Conservation (phyloP, 2,888 invertebrate species). For the Coleophora deauratella region DNA sequence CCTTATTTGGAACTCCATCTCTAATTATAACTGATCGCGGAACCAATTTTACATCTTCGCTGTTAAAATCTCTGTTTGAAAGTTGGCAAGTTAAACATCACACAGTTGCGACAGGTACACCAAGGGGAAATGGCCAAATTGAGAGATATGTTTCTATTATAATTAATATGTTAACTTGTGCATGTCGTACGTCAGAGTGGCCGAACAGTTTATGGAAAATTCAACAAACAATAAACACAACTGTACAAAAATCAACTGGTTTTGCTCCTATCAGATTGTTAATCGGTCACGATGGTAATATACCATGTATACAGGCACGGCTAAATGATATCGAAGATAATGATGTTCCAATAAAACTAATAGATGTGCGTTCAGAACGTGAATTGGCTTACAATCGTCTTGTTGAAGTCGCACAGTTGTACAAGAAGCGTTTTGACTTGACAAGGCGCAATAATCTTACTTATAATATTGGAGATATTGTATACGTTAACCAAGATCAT, state of each 20-base stretch:
- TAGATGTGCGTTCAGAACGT: slow-evolving; percentile 1
- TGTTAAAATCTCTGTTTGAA: slow-evolving; percentile 7
- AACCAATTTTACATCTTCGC: slow-evolving; percentile 14
- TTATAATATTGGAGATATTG: slow-evolving; percentile 3
- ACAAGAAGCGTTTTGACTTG: slow-evolving; percentile 4
- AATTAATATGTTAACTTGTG: neutral
- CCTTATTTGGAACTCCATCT: slow-evolving; percentile 12
- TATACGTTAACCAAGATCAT: slow-evolving; percentile 9
- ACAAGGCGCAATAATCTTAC: slow-evolving; percentile 1
- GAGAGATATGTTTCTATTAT: neutral
- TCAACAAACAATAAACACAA: neutral
- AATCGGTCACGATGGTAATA: neutral
- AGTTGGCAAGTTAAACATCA: slow-evolving; percentile 7
- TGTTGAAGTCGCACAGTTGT: neutral
- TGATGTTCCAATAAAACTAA: neutral
- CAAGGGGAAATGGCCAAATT: neutral
- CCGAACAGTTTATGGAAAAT: neutral
- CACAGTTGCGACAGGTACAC: neutral
- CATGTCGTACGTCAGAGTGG: neutral
- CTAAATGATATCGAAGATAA: neutral
- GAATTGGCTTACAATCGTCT: neutral
- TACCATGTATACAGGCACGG: neutral
- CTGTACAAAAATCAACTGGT: neutral
- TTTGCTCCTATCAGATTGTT: neutral
- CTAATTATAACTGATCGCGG: slow-evolving; percentile 14